A percentile compares a stretch with the other conserved stretches of the same genome.
phyloP scores from a whole-genome alignment of 2,113 vertebrate species.

The Garra rufa region DNA sequence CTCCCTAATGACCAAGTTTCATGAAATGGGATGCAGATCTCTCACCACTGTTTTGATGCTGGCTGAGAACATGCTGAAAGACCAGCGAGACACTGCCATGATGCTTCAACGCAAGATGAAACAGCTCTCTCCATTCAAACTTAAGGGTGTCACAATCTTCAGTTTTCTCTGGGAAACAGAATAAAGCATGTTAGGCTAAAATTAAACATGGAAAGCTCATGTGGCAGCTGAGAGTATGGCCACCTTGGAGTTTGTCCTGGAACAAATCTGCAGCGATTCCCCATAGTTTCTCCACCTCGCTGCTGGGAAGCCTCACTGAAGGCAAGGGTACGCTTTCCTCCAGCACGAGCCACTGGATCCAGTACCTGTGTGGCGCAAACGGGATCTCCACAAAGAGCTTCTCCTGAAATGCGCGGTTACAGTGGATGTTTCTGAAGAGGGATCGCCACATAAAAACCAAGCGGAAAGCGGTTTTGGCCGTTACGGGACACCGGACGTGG shows the following conservation, averaged over 20 bases:
- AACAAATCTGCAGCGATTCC: constrained; percentile 56
- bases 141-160: constrained; percentile 56
- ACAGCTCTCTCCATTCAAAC: constrained; percentile 68
- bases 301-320: constrained; percentile 54
- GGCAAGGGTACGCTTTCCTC: constrained; percentile 67
- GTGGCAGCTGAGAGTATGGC: background rate
- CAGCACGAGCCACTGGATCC: constrained; percentile 64
- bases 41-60: constrained; percentile 59
- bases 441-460: constrained; percentile 59
- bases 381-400: constrained; percentile 65
- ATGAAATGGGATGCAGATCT: background rate
- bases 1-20: background rate
- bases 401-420: constrained; percentile 68
- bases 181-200: background rate
- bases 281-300: constrained; percentile 63
- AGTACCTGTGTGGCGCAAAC: constrained; percentile 47
- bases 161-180: constrained; percentile 45
- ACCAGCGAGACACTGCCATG: constrained; percentile 56
- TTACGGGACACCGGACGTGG: constrained; percentile 40
- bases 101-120: constrained; percentile 54
- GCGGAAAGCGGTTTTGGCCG: constrained; percentile 65
- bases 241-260: constrained; percentile 60
- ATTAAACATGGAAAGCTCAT: background rate
- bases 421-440: constrained; percentile 62
- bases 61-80: constrained; percentile 62